Base-by-base conservation (phyloP, 2,888 invertebrate species). In the Archips crataeganus region DNA sequence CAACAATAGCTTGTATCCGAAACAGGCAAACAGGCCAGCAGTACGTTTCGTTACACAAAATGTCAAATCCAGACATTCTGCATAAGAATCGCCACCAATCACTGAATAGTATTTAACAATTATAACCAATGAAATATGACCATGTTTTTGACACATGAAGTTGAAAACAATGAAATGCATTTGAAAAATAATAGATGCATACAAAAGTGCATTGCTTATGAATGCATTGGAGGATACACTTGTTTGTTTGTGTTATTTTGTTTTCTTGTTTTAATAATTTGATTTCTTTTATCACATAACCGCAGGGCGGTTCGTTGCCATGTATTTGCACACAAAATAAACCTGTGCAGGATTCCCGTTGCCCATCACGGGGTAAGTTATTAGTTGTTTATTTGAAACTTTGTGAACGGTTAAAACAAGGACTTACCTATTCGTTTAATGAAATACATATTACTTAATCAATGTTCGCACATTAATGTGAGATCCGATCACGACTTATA, bases 321-420 rank as follows among this genome's bases (percentile, higher is more conserved):
- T 74, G 74, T 64, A 32, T 70, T 65, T 65, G 6, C 59, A 45
- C n/a, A 13, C 9, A 13, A 61, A 70, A 74, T 65, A 59, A 70
- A 54, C 51, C 49, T 65, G 65, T 70, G 59, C 32, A 65, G 65
- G 69, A 71, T 76, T 64, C 60, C 66, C 51, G 63, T 70, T 66
- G 59, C 74, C 54, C 71, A 59, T 57, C 63, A 66, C 69, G 71
- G 75, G 76, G 76, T 76, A 75, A 75, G 76, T 76, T 71, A 61
- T 69, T 76, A 67, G 65, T 75, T 76, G 71, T 67, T 71, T 74
- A 66, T 76, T 76, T 76, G 72, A 76, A 76, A 76, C 77, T 77
- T 79, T 73, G 60, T 76, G 66, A 76, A 78, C 78, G 77, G 78
- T 78, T 71, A 70, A 51, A 54, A 75, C 71, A 68, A 67, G 71